Evolutionary conservation across 2,797 vertebrate species (phyloP), one percentile per base, ranked within the genome.

Genomic region (Natrix natrix): DNA sequence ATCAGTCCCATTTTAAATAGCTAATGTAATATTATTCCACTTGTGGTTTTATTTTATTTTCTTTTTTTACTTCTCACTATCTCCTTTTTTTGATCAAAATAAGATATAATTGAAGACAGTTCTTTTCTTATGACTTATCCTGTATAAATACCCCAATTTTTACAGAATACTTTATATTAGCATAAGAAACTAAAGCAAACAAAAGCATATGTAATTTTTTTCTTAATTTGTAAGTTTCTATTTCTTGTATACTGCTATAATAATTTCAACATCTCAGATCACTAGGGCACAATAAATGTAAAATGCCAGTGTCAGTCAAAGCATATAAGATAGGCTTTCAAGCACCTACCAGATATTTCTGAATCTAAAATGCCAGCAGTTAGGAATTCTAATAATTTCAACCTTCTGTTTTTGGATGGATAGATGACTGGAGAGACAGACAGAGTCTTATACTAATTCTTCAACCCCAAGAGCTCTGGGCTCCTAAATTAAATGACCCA

Each of bases 21-120:
- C 12, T 94, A 95, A 95, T 95, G 92, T 87, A 95, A 87, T 63
- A 88, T 91, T 8, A 37, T 24, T 48, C 91, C 94, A 90, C 94
- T 94, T 95, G 43, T 94, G 94, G 52, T 91, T 96, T 96, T 66
- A 26, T 92, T 28, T 88, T 57, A 90, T 90, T 83, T 94, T 87
- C n/a, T 92, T 90, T 86, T 94, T 89, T 92, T 90, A 94, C 26
- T 90, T 88, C 28, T 5, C 88, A 83, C 78, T 94, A 1, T 83
- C 37, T 48, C 22, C 20, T 12, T 83, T 48, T 83, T 83, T 48
- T 48, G 4, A 48, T 48, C 20, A 48, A 83, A 83, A 83, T 48
- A 83, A 83, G 74, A 83, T 48, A 83, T 83, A 83, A 48, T 24
- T 48, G 37, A 83, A 48, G 74, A 83, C 20, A 24, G 74, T 24